These are phyloP conservation scores for Choloepus didactylus DNA, from an alignment of 2,797 vertebrate species.

Conservation along the genomic window DNA sequence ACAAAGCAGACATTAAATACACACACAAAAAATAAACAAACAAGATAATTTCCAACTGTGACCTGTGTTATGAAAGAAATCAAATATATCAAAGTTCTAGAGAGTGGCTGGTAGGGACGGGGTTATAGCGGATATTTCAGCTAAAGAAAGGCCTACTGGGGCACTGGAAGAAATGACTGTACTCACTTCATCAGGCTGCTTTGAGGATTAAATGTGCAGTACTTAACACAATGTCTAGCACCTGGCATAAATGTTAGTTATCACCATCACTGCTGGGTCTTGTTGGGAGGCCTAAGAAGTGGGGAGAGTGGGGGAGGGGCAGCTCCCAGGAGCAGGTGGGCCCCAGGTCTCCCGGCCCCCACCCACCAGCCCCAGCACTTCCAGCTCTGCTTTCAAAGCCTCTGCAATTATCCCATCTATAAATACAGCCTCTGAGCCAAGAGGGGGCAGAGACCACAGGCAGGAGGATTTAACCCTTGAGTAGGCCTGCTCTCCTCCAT, in stretches of 20 bases:
- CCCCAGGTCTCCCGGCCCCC: conserved; percentile 60
- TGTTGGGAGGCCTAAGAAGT: not conserved
- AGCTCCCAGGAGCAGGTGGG: conserved; percentile 70
- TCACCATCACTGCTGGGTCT: not conserved
- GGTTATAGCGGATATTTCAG: no score
- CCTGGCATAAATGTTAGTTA: not conserved
- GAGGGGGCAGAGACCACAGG: conserved; percentile 69
- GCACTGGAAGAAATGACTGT: not conserved
- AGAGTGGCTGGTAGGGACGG: not conserved
- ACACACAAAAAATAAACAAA: not conserved
- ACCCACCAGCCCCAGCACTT: conserved; percentile 18
- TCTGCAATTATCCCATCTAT: conserved; percentile 81
- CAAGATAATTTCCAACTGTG: not conserved
- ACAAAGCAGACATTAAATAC: conserved; percentile 9
- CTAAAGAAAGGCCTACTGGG: not conserved
- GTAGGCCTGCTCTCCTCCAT: not conserved
- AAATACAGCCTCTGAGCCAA: conserved; percentile 61
- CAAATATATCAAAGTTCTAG: not conserved
- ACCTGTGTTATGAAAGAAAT: not conserved
- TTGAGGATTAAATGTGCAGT: not conserved
- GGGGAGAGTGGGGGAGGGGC: not conserved
- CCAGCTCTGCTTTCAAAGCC: conserved; percentile 76
- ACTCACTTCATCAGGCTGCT: not conserved
- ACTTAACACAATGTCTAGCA: not conserved
- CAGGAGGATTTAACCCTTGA: conserved; percentile 84